Evolutionary conservation across 2,888 invertebrate genomes (phyloP), one percentile per base, ranked within the genome.

Genomic region (Anthophora plumipes): DNA sequence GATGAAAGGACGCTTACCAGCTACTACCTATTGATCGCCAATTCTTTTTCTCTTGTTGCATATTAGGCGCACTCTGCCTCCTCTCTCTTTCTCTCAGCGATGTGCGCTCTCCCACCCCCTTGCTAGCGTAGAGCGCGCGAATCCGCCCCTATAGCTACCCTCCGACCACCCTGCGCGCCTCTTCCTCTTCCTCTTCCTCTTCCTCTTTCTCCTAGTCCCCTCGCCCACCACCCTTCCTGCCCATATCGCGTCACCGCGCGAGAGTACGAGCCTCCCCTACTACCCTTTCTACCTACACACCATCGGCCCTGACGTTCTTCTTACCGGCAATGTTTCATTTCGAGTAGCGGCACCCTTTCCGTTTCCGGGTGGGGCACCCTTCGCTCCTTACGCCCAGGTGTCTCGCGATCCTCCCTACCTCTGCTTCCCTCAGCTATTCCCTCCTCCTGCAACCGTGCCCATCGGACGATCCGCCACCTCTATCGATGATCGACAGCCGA

Each of bases 21-120:
- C 92, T 93, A 93, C 93, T 93, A 92, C 93, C 93, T 93, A 93
- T 93, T 93, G 93, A 93, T 93, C 93, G 93, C 91, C 93, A 91
- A 93, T 93, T 93, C 93, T 93, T 93, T 93, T 93, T 93, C 93
- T 93, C 93, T 92, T 93, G 93, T 93, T 93, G 92, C 93, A 93
- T 93, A 93, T 93, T 92, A 93, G 93, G 92, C 92, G 92, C 91
- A 90, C 92, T 92, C 92, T 89, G 89, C 89, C 88, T 89, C 85
- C 83, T 81, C 82, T 85, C 85, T 82, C 84, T 88, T 81, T 84
- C 85, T 82, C 85, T 84, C 88, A 79, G 31, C 67, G 77, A 31
- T 31, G 67, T 72, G 66, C 80, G 80, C 83, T 75, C 75, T 77
- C 77, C 82, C 82, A 82, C 83, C 66, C 85, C 84, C 79, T 80